These are phyloP conservation scores for Psococerastis gibbosa DNA, from an alignment of 2,888 invertebrate species.

Conservation along the genomic window DNA sequence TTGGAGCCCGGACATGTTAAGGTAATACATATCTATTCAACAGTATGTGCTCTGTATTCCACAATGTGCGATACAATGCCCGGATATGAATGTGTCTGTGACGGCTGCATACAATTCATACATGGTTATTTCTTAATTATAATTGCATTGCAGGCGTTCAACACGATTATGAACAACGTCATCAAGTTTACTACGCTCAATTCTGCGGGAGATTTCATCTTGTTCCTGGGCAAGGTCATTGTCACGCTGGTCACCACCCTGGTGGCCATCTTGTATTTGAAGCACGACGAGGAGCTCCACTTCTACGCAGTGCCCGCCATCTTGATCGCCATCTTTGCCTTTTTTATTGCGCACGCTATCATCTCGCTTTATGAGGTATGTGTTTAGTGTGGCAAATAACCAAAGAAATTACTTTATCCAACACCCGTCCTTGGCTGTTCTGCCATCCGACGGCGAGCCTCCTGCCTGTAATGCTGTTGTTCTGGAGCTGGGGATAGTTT, in stretches of 20 bases:
- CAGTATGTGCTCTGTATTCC: too few relatives aligned
- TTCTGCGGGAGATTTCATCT: conserved; percentile 78
- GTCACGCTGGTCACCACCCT: conserved; percentile 70
- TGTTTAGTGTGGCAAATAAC: conserved; percentile 15
- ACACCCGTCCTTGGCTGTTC: too few relatives aligned
- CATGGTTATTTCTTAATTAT: too few relatives aligned
- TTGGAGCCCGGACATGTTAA: too few relatives aligned
- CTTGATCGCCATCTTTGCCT: conserved; percentile 65
- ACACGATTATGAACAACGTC: conserved; percentile 61
- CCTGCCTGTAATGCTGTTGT: too few relatives aligned
- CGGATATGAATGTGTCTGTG: too few relatives aligned
- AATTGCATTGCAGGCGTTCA: conserved; percentile 65
- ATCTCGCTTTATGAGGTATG: conserved; percentile 82
- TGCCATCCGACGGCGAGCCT: too few relatives aligned
- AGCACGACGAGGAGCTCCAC: conserved; percentile 49
- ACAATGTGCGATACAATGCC: too few relatives aligned
- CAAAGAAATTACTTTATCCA: too few relatives aligned
- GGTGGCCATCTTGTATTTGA: conserved; percentile 55
- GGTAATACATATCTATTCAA: too few relatives aligned
- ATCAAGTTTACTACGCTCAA: conserved; percentile 82
- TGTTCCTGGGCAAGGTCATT: conserved; percentile 68
- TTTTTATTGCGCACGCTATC: conserved; percentile 84
- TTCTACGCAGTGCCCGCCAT: conserved; percentile 77
- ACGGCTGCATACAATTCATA: too few relatives aligned
- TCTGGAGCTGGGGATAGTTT: too few relatives aligned